Evolutionary conservation across 1,140 invertebrate genomes (phyloP), one percentile per base, ranked within the genome.

Genomic region (Asbolus verrucosus): DNA sequence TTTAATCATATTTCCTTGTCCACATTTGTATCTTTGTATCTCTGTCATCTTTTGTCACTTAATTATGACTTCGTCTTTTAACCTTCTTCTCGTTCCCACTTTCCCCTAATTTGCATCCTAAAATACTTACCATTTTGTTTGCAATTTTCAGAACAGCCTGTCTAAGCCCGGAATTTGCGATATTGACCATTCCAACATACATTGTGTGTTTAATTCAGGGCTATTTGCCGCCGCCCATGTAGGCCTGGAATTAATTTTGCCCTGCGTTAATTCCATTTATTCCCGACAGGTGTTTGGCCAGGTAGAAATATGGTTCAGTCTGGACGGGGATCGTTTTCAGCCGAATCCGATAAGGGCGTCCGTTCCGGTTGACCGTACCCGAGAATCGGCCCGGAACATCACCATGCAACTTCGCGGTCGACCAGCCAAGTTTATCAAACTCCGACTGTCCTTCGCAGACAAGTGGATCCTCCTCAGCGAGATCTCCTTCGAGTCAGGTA

Each of bases 391-490:
- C 36, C 86, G 94, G 41, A 91, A 94, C 77, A 89, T 96, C 67
- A 90, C 89, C 73, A 90, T 97, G 74, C 88, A 89, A 75, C 85
- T 96, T 38, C 88, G 92, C 75, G 87, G 93, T 75, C 85, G 89
- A 38, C 83, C 92, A n/a, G 94, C 90, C 43, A 85, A 87, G 65
- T 93, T 88, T 79, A 83, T 95, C 24, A 91, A 91, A 79, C 81
- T 95, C 21, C 89, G 92, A 75, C 85, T 96, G 24, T 92, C 89
- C 82, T 96, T 96, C 79, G 90, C 92, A 46, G 85, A 90, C 6
- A 86, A 88, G 71, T 96, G 94, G 94, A 90, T 97, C 70, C 87
- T 97, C 84, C 87, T 97, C 70, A 94, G 93, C 78, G 95, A 97
- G 82, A 87, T 96, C 50, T 85, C 87, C 68, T 94, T 93, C 75